Evolutionary conservation across 2,888 invertebrate species (phyloP), one percentile per base, ranked within the genome.

Genomic region (Steromphala cineraria): DNA sequence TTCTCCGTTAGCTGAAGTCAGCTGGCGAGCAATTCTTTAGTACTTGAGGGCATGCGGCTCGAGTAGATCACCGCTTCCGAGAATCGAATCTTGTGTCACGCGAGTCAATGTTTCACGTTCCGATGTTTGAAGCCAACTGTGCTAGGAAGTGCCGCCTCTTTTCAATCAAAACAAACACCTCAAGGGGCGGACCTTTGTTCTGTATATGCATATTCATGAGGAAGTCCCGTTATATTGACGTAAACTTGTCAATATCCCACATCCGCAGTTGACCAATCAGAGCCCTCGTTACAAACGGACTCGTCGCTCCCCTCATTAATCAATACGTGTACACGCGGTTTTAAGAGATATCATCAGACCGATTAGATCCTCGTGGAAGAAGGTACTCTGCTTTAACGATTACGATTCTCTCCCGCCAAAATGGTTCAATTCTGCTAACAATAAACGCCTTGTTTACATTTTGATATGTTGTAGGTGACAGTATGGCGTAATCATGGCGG

Each of bases 401-500:
- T 62, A 62, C 28, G 62, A 24, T 28, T 15, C 62, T 62, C 15
- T 24, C 28, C 24, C 28, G 62, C 28, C 13, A 62, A 24, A 62
- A 62, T 62, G 19, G 62, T 62, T 28, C 62, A 28, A 62, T 24
- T 62, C 28, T 28, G 28, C 17, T 62, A 28, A 62, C 62, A 62
- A 62, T 62, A 62, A 62, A 36, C 28, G 53, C 13, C 24, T 56
- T 55, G 80, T 80, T 75, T 76, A 79, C 71, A 77, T 81, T 84
- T 84, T 76, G 75, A 53, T 74, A 80, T 55, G 84, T 62, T 81
- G n/a, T 82, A 80, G 74, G 81, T 46, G 81, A 71, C 75, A 56
- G 21, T 46, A 19, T 71, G 53, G 80, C 75, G 80, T 81, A 81
- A 87, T 80, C 79, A 89, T 89, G 89, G 89, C 89, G 82, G 78